Base-by-base conservation (phyloP, 2,797 vertebrate genomes). In the Lindbergichthys nudifrons region DNA sequence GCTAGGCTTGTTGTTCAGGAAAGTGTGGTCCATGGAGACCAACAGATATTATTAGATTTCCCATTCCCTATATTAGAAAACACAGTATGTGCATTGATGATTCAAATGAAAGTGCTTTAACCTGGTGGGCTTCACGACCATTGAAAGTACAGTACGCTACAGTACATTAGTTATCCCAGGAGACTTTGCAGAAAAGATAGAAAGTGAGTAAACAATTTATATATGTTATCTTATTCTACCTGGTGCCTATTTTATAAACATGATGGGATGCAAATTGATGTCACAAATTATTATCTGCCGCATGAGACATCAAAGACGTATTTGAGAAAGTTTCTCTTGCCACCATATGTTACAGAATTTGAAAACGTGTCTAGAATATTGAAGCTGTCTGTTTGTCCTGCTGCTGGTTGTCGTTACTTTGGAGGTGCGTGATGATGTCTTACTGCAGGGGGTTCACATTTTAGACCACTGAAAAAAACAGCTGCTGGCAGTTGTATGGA, bases 401-500 rank as follows among this genome's bases (percentile, higher is more conserved):
- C 4, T 59, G 67, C 57, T 72, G 53, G 67, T 65, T 73, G 66
- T 42, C 70, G 59, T 75, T 82, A 51, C 74, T 63, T 74, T 32
- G 52, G 43, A 69, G 76, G 77, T 53, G 65, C 58, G 39, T 79
- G 65, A 73, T 81, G 71, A 75, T 81, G 52, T 70, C 14, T 54
- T 59, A 5, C 48, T 41, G 81, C 71, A 59, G 73, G 75, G 71
- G 65, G 32, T 36, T 36, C 32, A 67, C 80, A 66, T 80, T 66
- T 81, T 80, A 86, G 73, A 87, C 79, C 81, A 41, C 46, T 39
- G 30, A 58, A 63, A 36, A 36, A 71, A 75, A 81, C 77, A 69
- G 54, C 30, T 21, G 41, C 83, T 86, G 83, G 77, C 81, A 83
- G 73, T 15, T 84, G 84, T 87, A 89, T 85, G 84, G 91, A 89